Base-by-base conservation (phyloP, 92 coral and sea anemone genomes). In the Metridium senile region DNA sequence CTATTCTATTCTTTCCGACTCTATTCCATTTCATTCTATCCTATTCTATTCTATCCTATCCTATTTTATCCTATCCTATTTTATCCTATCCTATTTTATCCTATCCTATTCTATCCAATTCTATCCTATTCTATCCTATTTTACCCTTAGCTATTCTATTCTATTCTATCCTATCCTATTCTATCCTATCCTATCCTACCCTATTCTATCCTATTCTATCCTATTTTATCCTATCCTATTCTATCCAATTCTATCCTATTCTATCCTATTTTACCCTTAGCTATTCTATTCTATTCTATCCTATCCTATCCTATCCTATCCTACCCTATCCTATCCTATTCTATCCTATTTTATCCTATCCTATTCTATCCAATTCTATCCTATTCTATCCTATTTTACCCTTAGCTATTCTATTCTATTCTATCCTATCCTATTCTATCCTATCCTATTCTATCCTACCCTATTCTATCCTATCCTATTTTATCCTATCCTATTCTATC, bases 101-200 rank as follows among this genome's bases (percentile, higher is more conserved):
- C n/a, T n/a, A n/a, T n/a, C n/a, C n/a, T n/a, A n/a, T n/a, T n/a
- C n/a, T n/a, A n/a, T n/a, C n/a, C n/a, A n/a, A n/a, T n/a, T n/a
- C n/a, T n/a, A n/a, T 54, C 23, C 61, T 54, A 54, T 54, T 21
- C 61, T 54, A 54, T 54, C 6, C 61, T 9, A 20, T 54, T 45
- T 17, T 45, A 45, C 17, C 51, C 51, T 45, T 7, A 7, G 51
- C 61, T 54, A 54, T 54, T 16, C 61, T 54, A 54, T 54, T 16
- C 61, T 54, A 54, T 54, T 54, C 61, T 54, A 54, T 54, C 23
- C 61, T 54, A 54, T 54, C 23, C 61, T 54, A 54, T 54, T 54
- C 61, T 21, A 54, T 54, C 23, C 25, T 54, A 54, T 21, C 17
- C 61, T 54, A 54, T 54, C 23, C 61, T 54, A 54, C 17, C 23